Conservation (phyloP, 2,797 vertebrate genomes). For the Lacerta bilineata region DNA sequence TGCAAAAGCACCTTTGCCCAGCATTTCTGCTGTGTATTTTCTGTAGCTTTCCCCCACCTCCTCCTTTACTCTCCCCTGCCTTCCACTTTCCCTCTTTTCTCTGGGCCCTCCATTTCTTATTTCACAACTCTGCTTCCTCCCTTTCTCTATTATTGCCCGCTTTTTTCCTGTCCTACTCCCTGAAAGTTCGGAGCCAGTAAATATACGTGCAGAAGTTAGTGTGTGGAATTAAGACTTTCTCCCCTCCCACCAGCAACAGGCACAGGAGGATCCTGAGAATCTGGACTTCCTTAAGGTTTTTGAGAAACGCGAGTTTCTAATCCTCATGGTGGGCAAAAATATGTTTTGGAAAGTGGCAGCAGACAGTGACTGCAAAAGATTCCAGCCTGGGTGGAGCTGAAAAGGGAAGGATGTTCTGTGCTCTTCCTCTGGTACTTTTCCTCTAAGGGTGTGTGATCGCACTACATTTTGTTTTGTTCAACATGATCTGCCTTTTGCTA, state of each 20-base stretch:
- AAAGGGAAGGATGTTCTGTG: constrained; percentile 16
- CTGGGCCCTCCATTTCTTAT: background rate
- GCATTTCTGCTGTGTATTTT: background rate
- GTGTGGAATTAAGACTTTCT: background rate
- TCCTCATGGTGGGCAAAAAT: background rate
- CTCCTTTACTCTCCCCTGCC: no score
- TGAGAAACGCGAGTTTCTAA: constrained; percentile 7
- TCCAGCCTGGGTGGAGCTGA: background rate
- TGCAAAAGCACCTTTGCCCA: background rate
- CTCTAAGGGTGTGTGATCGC: background rate
- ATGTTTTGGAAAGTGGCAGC: background rate
- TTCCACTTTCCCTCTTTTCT: background rate
- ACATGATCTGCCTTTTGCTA: background rate
- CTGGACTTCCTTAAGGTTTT: background rate
- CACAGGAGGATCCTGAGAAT: background rate
- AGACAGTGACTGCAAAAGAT: background rate
- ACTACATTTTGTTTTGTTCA: background rate
- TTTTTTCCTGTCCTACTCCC: background rate
- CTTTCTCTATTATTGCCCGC: background rate
- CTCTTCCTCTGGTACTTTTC: constrained; percentile 2
- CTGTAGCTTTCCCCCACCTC: background rate
- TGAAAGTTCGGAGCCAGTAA: background rate
- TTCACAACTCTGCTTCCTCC: constrained; percentile 18
- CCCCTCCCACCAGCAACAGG: no score
- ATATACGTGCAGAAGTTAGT: background rate